Percentiles rank a stretch among this genome's conserved stretches.
phyloP scores from a whole-genome alignment of 2,888 invertebrate species.

The Leptogaster cylindrica region DNA sequence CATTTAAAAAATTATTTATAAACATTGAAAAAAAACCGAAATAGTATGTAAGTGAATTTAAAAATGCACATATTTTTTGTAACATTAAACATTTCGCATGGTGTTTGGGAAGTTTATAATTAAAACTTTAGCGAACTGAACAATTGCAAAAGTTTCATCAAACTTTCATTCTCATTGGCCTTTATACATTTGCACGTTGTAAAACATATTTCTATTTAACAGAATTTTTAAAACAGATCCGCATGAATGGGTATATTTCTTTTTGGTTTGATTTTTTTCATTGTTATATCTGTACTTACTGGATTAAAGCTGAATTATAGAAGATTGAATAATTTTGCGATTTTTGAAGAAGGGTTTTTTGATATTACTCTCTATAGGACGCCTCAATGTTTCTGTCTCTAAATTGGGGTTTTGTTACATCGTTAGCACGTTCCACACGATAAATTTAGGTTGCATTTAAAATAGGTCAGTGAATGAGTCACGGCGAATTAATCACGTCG shows the following conservation, averaged over 20 bases:
- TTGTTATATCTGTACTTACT: conserved; percentile 18
- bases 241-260: conserved; percentile 34
- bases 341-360: neutral
- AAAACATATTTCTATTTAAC: conserved; percentile 17
- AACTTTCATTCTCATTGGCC: conserved; percentile 4
- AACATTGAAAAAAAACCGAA: neutral
- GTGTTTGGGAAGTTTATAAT: conserved; percentile 46
- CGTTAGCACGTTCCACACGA: too few relatives aligned
- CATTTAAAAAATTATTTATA: neutral
- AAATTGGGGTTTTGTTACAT: too few relatives aligned
- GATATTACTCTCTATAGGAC: neutral
- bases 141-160: conserved; percentile 13
- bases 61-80: conserved; percentile 54
- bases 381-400: too few relatives aligned
- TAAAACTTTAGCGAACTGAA: conserved; percentile 9
- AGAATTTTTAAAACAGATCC: conserved; percentile 29
- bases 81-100: conserved; percentile 47
- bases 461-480: too few relatives aligned
- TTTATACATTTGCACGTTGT: conserved; percentile 24
- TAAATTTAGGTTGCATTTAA: too few relatives aligned
- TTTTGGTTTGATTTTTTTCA: conserved; percentile 17
- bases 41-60: too few relatives aligned
- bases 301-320: conserved; percentile 21
- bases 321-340: conserved; percentile 12
- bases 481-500: too few relatives aligned